phyloP scores from a whole-genome alignment of 2,113 vertebrate genomes.

The Tretioscincus oriximinensis region DNA sequence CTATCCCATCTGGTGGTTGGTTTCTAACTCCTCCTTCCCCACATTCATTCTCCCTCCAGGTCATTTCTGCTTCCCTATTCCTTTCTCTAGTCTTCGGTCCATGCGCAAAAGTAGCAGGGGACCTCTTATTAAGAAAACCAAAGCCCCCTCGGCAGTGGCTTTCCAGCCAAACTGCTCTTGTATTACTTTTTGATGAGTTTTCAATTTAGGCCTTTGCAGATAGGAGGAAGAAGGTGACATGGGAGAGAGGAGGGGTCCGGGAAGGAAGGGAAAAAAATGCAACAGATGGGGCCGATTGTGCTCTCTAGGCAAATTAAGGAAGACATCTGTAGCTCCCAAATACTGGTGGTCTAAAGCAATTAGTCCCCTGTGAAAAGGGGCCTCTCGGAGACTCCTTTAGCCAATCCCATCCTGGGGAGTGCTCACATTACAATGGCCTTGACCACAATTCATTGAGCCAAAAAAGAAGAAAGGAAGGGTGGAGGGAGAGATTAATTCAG shows the following conservation, averaged over 20 bases:
- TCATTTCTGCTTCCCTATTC: conserved; percentile 75
- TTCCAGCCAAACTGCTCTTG: conserved; percentile 93
- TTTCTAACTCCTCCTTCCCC: conserved; percentile 62
- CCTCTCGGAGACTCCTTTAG: conserved; percentile 85
- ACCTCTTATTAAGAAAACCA: conserved; percentile 84
- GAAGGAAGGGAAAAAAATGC: conserved; percentile 82
- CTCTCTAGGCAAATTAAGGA: conserved; percentile 95
- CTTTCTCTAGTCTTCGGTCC: conserved; percentile 75
- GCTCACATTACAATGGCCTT: conserved; percentile 94
- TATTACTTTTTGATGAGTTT: conserved; percentile 99
- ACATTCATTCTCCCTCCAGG: conserved; percentile 53
- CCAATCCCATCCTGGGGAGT: conserved; percentile 83
- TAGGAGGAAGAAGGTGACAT: conserved; percentile 80
- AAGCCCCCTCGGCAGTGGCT: conserved; percentile 83
- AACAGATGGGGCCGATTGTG: conserved; percentile 99
- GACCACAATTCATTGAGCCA: conserved; percentile 90
- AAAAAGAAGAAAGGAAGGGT: conserved; percentile 69
- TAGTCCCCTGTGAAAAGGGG: conserved; percentile 90
- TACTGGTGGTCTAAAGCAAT: conserved; percentile 93
- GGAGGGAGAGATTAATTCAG: conserved; percentile 86
- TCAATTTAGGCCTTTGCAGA: conserved; percentile 92
- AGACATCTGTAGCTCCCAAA: conserved; percentile 97
- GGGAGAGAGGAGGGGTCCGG: conserved; percentile 62
- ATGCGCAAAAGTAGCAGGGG: conserved; percentile 86
- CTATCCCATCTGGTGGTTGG: conserved; percentile 90